Percentiles rank a stretch among this genome's conserved stretches.
phyloP scores from a whole-genome alignment of 2,888 invertebrate genomes.

The Drosophila anomalata region DNA sequence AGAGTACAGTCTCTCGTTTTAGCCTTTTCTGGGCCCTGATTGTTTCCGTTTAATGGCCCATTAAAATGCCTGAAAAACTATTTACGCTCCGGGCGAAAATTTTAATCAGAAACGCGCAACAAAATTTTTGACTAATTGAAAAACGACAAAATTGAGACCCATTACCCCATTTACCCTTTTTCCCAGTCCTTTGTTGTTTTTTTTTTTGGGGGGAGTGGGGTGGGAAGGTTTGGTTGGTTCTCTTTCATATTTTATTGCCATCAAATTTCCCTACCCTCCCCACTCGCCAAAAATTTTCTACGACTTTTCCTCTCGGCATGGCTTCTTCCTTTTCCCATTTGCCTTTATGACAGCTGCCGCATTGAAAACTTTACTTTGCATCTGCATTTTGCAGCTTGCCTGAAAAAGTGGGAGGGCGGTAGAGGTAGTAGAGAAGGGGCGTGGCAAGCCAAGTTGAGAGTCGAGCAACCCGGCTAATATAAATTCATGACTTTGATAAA shows the following conservation, averaged over 20 bases:
- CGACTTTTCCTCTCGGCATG: neutral
- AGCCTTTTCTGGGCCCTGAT: neutral
- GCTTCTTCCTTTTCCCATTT: constrained; percentile 33
- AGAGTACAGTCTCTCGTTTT: neutral
- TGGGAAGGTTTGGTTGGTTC: too few relatives aligned
- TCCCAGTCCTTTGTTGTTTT: neutral
- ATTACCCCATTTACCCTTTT: constrained; percentile 5
- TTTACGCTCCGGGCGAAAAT: constrained; percentile 18
- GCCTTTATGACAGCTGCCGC: constrained; percentile 57
- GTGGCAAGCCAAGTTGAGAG: neutral
- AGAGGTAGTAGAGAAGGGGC: neutral
- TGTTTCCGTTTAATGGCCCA: constrained; percentile 17
- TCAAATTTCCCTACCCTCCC: constrained; percentile 1
- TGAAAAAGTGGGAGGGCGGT: neutral
- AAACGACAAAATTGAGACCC: constrained; percentile 23
- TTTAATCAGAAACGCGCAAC: constrained; percentile 21
- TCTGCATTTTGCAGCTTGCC: constrained; percentile 61
- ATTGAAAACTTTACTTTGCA: constrained; percentile 52
- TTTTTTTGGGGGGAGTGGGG: neutral
- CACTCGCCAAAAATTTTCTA: neutral
- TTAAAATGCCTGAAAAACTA: constrained; percentile 16
- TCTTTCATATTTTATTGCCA: constrained; percentile 33
- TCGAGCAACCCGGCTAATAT: constrained; percentile 33
- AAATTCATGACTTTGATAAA: constrained; percentile 79
- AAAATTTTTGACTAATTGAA: constrained; percentile 45